Evolutionary conservation across 1,140 invertebrate genomes (phyloP).

Genomic region (Drosophila persimilis): DNA sequence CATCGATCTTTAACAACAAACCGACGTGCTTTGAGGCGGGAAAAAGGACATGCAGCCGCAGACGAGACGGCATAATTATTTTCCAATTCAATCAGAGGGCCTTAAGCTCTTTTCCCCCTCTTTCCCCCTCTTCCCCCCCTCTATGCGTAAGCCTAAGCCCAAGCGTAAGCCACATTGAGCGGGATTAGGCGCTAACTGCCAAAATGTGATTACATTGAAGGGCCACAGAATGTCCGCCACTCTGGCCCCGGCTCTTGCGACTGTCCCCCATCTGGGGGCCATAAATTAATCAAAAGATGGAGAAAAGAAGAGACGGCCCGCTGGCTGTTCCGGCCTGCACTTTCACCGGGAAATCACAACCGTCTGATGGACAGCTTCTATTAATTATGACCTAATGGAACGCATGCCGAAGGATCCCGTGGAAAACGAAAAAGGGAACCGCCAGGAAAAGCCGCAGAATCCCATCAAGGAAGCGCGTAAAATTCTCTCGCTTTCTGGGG

Average conservation of each 20-base stretch:
- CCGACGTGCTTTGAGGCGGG: not conserved
- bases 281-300: slow-evolving; percentile 73
- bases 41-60: slow-evolving; percentile 33
- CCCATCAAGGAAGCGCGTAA: slow-evolving; percentile 17
- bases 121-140: not conserved
- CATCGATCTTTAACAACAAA: slow-evolving; percentile 24
- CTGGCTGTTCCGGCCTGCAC: slow-evolving; percentile 13
- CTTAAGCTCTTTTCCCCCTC: slow-evolving; percentile 33
- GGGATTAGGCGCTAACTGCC: slow-evolving; percentile 74
- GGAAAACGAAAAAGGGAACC: slow-evolving; percentile 4
- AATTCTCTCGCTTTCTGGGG: slow-evolving; percentile 28
- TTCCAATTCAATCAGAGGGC: slow-evolving; percentile 71
- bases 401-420: no score
- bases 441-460: slow-evolving; percentile 3
- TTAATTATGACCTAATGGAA: no score
- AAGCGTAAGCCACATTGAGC: slow-evolving; percentile 70
- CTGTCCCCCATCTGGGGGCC: slow-evolving; percentile 8
- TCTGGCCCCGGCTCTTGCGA: not conserved
- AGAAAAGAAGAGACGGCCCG: slow-evolving; percentile 17
- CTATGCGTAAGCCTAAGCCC: slow-evolving; percentile 15
- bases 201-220: slow-evolving; percentile 61
- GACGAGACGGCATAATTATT: slow-evolving; percentile 67
- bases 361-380: no score
- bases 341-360: not conserved
- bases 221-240: slow-evolving; percentile 44